phyloP scores from a whole-genome alignment of 1,140 invertebrate genomes.

The Parasteatoda tepidariorum region DNA sequence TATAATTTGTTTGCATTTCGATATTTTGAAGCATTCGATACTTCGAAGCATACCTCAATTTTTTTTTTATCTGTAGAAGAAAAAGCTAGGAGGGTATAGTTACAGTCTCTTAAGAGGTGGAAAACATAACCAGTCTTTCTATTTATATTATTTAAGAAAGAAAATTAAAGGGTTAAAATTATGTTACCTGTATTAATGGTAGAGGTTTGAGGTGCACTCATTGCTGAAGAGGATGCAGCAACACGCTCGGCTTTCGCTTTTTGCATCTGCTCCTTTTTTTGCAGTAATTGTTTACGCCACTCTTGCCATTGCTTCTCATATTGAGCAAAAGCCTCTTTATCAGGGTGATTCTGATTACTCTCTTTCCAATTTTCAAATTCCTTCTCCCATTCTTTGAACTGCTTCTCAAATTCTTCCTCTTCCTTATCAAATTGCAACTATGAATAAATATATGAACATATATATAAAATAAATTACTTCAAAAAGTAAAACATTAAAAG shows the following conservation, averaged over 20 bases:
- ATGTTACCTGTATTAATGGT: no score
- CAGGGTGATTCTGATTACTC: slow-evolving; percentile 70
- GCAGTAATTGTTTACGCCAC: slow-evolving; percentile 66
- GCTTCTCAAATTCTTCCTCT: slow-evolving; percentile 67
- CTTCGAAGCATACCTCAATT: no score
- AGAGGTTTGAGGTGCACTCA: neutral
- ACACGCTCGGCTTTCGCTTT: slow-evolving; percentile 62
- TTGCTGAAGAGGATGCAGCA: neutral
- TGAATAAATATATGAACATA: neutral
- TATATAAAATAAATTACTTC: neutral
- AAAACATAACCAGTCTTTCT: no score
- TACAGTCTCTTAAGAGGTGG: no score
- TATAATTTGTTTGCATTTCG: no score
- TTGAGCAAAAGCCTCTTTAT: slow-evolving; percentile 68
- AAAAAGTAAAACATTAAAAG: neutral
- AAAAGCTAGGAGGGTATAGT: no score
- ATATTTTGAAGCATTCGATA: no score
- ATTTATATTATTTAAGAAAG: no score
- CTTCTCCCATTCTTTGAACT: slow-evolving; percentile 69
- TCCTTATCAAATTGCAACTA: slow-evolving; percentile 61
- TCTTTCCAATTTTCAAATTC: slow-evolving; percentile 69
- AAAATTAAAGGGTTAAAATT: no score
- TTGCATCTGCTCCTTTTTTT: slow-evolving; percentile 66
- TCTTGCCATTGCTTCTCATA: slow-evolving; percentile 69
- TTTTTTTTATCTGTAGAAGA: no score